Conservation (phyloP, 2,888 invertebrate species). For the Heliconius ismenius region DNA sequence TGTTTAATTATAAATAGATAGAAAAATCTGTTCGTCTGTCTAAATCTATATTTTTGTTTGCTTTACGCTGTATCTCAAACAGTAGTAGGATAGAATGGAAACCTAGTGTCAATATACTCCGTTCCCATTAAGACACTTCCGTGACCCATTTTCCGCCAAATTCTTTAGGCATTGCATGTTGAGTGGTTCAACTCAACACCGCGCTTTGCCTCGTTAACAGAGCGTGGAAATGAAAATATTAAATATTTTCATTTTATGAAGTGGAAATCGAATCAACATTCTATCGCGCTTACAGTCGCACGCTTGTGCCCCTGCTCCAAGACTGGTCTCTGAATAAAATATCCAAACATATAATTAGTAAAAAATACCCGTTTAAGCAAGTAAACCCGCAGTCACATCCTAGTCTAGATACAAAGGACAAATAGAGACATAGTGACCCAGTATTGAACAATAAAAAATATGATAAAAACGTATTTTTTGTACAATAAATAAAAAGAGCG, state of each 20-base stretch:
- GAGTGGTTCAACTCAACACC: background rate
- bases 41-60: background rate
- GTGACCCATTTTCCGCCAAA: background rate
- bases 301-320: background rate
- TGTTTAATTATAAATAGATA: background rate
- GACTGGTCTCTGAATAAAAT: background rate
- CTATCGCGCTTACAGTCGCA: background rate
- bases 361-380: too few relatives aligned
- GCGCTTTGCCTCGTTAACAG: background rate
- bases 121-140: background rate
- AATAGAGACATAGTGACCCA: constrained; percentile 69
- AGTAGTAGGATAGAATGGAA: background rate
- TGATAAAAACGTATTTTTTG: constrained; percentile 58
- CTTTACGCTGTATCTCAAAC: background rate
- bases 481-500: constrained; percentile 56
- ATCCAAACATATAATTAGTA: too few relatives aligned
- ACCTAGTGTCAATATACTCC: background rate
- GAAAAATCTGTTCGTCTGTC: too few relatives aligned
- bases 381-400: background rate
- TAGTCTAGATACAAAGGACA: constrained; percentile 53
- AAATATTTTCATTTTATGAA: background rate
- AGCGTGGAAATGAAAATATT: background rate
- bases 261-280: background rate
- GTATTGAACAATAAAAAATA: constrained; percentile 54
- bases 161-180: background rate